Conservation (phyloP, 2,888 invertebrate genomes). For the Antitype chi region DNA sequence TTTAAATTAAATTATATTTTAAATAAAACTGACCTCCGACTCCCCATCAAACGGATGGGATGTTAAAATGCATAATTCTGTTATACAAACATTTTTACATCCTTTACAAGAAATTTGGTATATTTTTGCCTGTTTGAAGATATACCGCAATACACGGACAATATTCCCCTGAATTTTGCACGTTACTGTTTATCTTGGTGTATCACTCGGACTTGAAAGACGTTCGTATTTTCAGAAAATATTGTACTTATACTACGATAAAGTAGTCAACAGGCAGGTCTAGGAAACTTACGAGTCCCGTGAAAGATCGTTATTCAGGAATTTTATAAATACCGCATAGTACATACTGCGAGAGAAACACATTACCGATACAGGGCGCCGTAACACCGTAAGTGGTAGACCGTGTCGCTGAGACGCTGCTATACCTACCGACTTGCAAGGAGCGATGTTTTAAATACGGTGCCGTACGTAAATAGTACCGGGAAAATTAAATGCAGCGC, state of each 20-base stretch:
- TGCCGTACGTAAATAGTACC: neutral
- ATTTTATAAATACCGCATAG: neutral
- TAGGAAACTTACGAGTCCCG: neutral
- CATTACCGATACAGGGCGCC: slow-evolving; percentile 5
- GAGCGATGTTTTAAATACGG: neutral
- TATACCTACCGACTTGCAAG: neutral
- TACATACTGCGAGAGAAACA: neutral
- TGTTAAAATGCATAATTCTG: neutral
- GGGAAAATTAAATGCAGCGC: neutral
- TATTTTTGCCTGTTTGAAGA: neutral
- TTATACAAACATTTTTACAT: neutral
- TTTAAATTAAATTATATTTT: neutral
- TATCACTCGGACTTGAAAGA: neutral
- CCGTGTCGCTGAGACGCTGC: neutral
- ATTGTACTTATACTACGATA: neutral
- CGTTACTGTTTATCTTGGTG: neutral
- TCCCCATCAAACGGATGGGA: neutral
- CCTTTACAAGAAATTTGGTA: neutral
- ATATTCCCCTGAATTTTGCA: neutral
- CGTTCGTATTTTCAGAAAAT: neutral
- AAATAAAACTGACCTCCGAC: neutral
- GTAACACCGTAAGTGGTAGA: neutral
- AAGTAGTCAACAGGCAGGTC: neutral
- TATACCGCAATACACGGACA: neutral
- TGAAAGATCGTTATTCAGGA: neutral